phyloP scores from a whole-genome alignment of 2,888 invertebrate genomes.

The Pristionchus exspectatus region DNA sequence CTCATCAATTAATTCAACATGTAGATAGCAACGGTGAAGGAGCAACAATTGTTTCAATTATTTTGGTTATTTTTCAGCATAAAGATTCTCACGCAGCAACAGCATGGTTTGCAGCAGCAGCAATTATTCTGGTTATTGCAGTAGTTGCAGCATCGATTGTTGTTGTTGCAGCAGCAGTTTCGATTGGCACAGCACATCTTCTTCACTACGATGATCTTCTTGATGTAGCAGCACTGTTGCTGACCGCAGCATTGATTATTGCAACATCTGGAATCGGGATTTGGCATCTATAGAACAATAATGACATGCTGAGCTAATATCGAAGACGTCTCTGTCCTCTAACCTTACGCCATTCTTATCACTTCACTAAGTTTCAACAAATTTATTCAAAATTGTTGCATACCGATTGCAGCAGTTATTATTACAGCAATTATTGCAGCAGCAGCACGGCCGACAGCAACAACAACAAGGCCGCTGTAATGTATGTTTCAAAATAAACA shows the following conservation, averaged over 20 bases:
- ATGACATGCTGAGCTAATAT: neutral
- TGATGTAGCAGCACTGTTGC: slow-evolving; percentile 38
- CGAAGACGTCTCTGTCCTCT: neutral
- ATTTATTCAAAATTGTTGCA: neutral
- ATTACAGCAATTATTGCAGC: slow-evolving; percentile 37
- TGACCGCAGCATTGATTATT: neutral
- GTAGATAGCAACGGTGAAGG: too few relatives aligned
- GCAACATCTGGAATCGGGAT: slow-evolving; percentile 17
- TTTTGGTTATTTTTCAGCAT: too few relatives aligned
- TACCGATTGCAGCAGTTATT: slow-evolving; percentile 44
- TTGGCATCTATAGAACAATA: too few relatives aligned
- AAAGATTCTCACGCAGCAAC: neutral
- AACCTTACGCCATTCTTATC: neutral
- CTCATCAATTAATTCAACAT: neutral
- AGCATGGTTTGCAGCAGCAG: slow-evolving; percentile 43
- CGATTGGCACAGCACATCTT: slow-evolving; percentile 29
- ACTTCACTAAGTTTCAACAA: neutral
- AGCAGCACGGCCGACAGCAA: slow-evolving; percentile 30
- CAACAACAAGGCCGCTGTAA: slow-evolving; percentile 34
- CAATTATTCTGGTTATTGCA: slow-evolving; percentile 10
- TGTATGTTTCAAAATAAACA: too few relatives aligned
- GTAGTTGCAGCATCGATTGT: slow-evolving; percentile 20
- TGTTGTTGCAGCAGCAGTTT: neutral
- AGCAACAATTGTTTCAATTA: too few relatives aligned
- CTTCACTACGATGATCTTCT: slow-evolving; percentile 46